phyloP scores from a whole-genome alignment of 2,113 vertebrate species.

The Ageneiosus marmoratus region DNA sequence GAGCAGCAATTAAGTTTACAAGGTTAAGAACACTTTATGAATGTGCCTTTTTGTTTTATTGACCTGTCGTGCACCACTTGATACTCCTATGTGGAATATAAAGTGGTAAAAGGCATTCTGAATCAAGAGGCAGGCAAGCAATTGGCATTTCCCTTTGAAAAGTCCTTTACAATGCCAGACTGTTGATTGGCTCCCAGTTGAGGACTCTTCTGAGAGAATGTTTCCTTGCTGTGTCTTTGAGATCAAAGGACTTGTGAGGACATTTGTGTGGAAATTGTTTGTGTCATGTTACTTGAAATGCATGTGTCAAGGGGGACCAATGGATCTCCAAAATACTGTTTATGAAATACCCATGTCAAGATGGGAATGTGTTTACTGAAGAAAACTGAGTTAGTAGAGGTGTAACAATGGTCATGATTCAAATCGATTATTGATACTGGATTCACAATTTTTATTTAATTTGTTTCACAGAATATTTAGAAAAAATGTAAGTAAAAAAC shows the following conservation, averaged over 20 bases:
- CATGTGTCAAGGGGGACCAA: not conserved
- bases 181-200: constrained; percentile 61
- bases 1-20: constrained; percentile 53
- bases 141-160: constrained; percentile 51
- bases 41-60: constrained; percentile 25
- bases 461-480: not conserved
- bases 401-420: not conserved
- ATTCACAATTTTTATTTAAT: not conserved
- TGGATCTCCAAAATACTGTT: not conserved
- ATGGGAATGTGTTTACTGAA: constrained; percentile 3
- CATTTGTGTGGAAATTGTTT: constrained; percentile 31
- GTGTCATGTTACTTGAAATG: constrained; percentile 9
- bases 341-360: not conserved
- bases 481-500: not conserved
- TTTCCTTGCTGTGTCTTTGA: constrained; percentile 28
- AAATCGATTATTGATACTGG: not conserved
- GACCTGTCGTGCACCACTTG: constrained; percentile 49
- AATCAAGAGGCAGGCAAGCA: constrained; percentile 46
- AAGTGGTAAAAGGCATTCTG: constrained; percentile 35
- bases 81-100: constrained; percentile 43
- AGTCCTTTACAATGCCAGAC: constrained; percentile 54
- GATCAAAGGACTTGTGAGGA: constrained; percentile 31
- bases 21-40: not conserved
- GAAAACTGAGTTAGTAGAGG: not conserved
- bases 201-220: constrained; percentile 31